Conservation (phyloP, 1,140 invertebrate genomes). For the Drosophila busckii region DNA sequence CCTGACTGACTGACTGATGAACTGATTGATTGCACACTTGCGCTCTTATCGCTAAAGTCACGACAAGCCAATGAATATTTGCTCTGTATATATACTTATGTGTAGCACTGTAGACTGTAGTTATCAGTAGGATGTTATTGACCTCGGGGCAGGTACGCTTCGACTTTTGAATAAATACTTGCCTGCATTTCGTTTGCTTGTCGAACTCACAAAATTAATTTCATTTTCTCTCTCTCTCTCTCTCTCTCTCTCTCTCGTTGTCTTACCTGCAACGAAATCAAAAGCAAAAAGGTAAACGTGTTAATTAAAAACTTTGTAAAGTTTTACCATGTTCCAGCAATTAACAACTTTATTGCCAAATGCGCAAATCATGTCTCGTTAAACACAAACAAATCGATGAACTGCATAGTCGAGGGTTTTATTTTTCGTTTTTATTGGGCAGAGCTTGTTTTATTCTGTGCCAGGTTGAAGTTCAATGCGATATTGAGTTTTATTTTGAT, state of each 20-base stretch:
- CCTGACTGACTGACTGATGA: constrained; percentile 46
- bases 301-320: constrained; percentile 57
- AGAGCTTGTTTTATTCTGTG: no score
- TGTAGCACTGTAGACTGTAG: no score
- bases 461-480: no score
- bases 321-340: constrained; percentile 36
- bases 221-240: not conserved
- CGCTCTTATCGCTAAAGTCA: no score
- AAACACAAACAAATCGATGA: constrained; percentile 21
- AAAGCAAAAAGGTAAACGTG: constrained; percentile 54
- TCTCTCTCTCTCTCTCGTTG: constrained; percentile 1
- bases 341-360: constrained; percentile 64
- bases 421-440: not conserved
- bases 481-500: no score
- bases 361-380: constrained; percentile 56
- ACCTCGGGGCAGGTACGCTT: no score
- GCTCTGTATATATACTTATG: no score
- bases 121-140: no score
- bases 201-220: constrained; percentile 1
- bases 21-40: constrained; percentile 14
- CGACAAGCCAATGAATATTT: no score
- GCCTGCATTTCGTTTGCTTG: no score
- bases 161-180: no score
- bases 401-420: constrained; percentile 9
- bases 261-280: constrained; percentile 60